These are phyloP conservation scores for Synergus japonicus DNA, from an alignment of 2,888 invertebrate species.

Conservation along the genomic window DNA sequence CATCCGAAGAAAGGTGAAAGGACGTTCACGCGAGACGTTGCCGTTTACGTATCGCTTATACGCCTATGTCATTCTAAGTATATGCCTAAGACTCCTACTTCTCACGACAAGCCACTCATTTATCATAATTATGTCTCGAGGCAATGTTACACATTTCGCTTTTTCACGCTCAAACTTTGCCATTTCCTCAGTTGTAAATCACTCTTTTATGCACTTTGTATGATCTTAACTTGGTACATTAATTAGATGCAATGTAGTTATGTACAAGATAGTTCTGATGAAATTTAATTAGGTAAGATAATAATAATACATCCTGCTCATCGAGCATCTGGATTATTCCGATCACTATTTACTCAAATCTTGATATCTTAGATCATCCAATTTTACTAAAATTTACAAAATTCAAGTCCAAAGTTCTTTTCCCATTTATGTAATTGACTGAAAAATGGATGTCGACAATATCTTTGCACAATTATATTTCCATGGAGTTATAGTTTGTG, in stretches of 20 bases:
- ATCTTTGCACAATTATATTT: background rate
- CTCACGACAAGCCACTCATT: constrained; percentile 50
- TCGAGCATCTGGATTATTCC: constrained; percentile 13
- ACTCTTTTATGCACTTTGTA: constrained; percentile 26
- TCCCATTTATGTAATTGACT: no score
- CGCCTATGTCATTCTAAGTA: constrained; percentile 28
- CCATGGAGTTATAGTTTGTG: background rate
- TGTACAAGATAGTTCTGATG: constrained; percentile 6
- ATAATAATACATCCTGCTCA: constrained; percentile 22
- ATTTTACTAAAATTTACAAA: background rate
- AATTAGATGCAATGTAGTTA: constrained; percentile 20
- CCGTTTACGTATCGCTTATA: constrained; percentile 32
- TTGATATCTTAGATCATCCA: background rate
- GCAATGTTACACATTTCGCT: constrained; percentile 44
- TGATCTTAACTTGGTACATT: constrained; percentile 35
- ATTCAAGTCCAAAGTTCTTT: no score
- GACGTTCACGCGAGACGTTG: constrained; percentile 43
- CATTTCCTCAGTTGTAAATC: constrained; percentile 48
- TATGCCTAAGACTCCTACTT: constrained; percentile 44
- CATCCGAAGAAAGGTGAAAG: constrained; percentile 55
- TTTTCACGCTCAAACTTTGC: constrained; percentile 41
- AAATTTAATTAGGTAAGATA: constrained; percentile 37
- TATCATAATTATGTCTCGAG: constrained; percentile 50
- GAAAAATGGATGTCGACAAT: no score
- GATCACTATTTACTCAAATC: background rate